Conservation (phyloP, 2,888 invertebrate genomes). For the Rhamnusium bicolor region DNA sequence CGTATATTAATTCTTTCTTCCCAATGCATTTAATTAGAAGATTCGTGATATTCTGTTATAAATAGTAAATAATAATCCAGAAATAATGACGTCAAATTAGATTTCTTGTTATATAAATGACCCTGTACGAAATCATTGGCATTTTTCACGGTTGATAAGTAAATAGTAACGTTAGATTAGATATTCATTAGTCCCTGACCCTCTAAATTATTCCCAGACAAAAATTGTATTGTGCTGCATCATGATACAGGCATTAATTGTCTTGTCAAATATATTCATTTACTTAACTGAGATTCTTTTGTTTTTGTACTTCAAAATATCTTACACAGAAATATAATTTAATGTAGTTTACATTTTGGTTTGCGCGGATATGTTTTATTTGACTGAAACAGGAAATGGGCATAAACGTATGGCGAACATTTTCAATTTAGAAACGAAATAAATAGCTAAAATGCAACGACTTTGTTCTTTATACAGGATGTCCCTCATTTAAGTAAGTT, state of each 20-base stretch:
- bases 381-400: neutral
- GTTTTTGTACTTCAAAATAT: neutral
- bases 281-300: neutral
- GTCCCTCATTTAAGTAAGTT: too few species aligned
- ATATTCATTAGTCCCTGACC: neutral
- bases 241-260: constrained; percentile 8
- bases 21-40: too few species aligned
- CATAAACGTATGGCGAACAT: neutral
- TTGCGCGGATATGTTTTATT: neutral
- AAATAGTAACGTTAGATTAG: neutral
- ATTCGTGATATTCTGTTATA: neutral
- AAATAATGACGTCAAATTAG: neutral
- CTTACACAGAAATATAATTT: neutral
- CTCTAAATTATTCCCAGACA: neutral
- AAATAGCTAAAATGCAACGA: neutral
- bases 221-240: constrained; percentile 18
- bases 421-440: neutral
- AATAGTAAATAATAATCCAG: neutral
- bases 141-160: neutral
- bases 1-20: too few species aligned
- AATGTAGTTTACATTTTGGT: neutral
- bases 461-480: too few species aligned
- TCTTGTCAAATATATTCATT: neutral
- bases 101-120: neutral
- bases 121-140: neutral